Percentiles rank a stretch among this genome's conserved stretches.
Conservation (phyloP, 2,113 vertebrate genomes). For the Megaleporinus macrocephalus region DNA sequence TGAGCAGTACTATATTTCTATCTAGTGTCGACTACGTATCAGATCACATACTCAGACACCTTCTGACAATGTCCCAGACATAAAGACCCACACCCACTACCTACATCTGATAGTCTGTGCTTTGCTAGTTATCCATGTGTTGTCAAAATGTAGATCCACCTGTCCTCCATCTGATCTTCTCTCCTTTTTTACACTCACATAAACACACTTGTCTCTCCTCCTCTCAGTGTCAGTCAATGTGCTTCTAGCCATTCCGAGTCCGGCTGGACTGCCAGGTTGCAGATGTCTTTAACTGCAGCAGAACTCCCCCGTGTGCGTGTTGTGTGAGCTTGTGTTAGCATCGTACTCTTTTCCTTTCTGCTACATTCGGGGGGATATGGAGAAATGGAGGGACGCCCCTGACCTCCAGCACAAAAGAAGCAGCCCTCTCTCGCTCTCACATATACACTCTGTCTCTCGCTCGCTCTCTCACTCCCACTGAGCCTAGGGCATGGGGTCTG, state of each 20-base stretch:
- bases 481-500: constrained; percentile 49
- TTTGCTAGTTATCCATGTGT: background rate
- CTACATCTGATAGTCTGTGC: no score
- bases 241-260: background rate
- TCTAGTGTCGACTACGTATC: no score
- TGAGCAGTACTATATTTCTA: no score
- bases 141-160: background rate
- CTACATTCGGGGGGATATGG: constrained; percentile 32
- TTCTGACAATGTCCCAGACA: background rate
- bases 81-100: background rate
- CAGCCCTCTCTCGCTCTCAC: constrained; percentile 40
- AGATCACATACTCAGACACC: no score
- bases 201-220: constrained; percentile 23
- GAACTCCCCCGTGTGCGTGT: constrained; percentile 18
- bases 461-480: constrained; percentile 32
- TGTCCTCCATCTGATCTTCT: background rate
- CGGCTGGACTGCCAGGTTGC: constrained; percentile 18
- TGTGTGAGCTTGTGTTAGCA: background rate
- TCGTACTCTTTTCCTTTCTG: constrained; percentile 15
- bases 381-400: constrained; percentile 26
- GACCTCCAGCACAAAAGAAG: constrained; percentile 47
- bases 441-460: constrained; percentile 44
- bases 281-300: constrained; percentile 10
- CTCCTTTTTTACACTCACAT: background rate
- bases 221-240: constrained; percentile 2